Base-by-base conservation (phyloP, 2,888 invertebrate species). In the Trichogramma evanescens region DNA sequence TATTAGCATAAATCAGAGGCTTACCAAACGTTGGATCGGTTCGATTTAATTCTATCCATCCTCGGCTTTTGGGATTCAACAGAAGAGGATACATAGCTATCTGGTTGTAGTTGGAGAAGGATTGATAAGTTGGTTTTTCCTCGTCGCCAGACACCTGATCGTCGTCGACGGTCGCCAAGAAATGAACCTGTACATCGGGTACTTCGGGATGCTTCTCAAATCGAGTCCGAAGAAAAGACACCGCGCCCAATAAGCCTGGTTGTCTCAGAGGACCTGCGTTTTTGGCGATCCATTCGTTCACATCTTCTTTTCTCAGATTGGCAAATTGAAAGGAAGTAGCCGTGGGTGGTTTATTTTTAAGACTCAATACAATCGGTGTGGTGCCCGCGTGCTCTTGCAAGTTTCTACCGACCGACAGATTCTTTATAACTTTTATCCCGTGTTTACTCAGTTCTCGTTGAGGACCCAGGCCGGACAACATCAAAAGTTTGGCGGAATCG, bases 1-100 rank as follows among this genome's bases (percentile, higher is more conserved):
- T 89, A 72, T 88, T 88, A 0, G 87, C 86, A 64, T 86, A 82
- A 65, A 89, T 81, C 54, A 81, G 76, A 1, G 88, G 87, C 9
- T 53, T 54, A 6, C 58, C 45, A 6, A 9, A 40, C 4, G 43
- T 44, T 3, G 58, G 49, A 43, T 58, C 58, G 2, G 58, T 49
- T 7, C n/a, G 5, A n/a, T 58, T 58, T 2, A 58, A 26, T 48
- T 53, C 13, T 6, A 58, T 49, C 26, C 43, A 53, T 41, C 58
- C 58, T n/a, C 58, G 48, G 39, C 58, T 58, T 48, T 42, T 53
- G 6, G 58, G 58, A n/a, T 46, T 9, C 10, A 58, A 1, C 6
- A 58, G 4, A 6, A 38, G 42, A 5, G 53, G 41, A 2, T n/a
- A 4, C 2, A 58, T 13, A 8, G 6, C 4, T 2, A 58, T 1